These are phyloP conservation scores for Stenotaenia linearis DNA, from an alignment of 2,888 invertebrate genomes.

Conservation along the genomic window DNA sequence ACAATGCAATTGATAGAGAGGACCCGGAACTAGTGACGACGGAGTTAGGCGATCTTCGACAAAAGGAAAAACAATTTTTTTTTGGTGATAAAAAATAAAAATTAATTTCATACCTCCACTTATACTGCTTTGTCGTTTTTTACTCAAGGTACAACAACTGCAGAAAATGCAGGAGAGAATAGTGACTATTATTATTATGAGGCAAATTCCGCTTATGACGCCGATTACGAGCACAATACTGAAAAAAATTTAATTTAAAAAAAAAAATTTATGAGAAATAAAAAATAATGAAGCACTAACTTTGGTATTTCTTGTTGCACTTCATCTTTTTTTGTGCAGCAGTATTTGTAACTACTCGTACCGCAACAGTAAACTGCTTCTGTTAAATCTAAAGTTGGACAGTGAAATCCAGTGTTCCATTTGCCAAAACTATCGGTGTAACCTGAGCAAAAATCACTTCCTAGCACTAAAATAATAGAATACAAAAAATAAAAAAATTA, in stretches of 20 bases:
- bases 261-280: too few relatives aligned
- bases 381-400: constrained; percentile 44
- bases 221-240: constrained; percentile 46
- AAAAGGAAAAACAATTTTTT: not conserved
- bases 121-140: constrained; percentile 42
- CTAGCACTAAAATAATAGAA: constrained; percentile 42
- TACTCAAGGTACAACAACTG: constrained; percentile 46
- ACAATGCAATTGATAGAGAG: constrained; percentile 44
- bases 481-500: not conserved
- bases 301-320: constrained; percentile 38
- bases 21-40: constrained; percentile 39
- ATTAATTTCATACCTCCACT: constrained; percentile 38
- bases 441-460: constrained; percentile 48
- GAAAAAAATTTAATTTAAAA: constrained; percentile 34
- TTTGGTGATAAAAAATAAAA: constrained; percentile 21
- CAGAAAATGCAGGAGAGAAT: constrained; percentile 46
- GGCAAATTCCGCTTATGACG: constrained; percentile 45
- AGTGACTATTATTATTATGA: constrained; percentile 44
- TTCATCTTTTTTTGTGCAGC: constrained; percentile 42
- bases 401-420: constrained; percentile 49
- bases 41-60: not conserved
- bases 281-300: too few relatives aligned
- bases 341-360: constrained; percentile 46
- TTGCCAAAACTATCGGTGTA: constrained; percentile 47
- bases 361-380: constrained; percentile 48